These are phyloP conservation scores for Lepilemur ruficaudatus DNA, from an alignment of 2,797 vertebrate species.

Conservation along the genomic window DNA sequence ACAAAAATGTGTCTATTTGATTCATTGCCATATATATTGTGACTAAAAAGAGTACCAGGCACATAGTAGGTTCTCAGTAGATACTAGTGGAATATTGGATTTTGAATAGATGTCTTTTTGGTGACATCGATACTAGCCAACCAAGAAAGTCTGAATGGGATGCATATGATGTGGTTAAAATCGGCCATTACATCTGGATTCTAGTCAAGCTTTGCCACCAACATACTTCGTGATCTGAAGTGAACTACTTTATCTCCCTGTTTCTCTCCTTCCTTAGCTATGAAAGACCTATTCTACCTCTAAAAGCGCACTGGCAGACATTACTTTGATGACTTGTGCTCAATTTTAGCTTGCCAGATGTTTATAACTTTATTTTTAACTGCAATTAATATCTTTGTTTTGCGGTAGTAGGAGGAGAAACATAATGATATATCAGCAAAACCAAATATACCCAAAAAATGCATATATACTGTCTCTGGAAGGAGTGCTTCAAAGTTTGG, in stretches of 20 bases:
- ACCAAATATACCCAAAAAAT: constrained; percentile 4
- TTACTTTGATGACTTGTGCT: background rate
- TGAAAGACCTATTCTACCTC: background rate
- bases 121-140: background rate
- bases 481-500: background rate
- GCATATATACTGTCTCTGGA: background rate
- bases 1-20: background rate
- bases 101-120: background rate
- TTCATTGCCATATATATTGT: background rate
- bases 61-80: background rate
- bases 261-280: background rate
- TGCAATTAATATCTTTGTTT: constrained; percentile 47
- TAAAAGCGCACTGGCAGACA: background rate
- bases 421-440: background rate
- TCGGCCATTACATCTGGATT: background rate
- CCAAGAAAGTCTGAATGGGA: background rate
- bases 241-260: background rate
- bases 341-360: background rate
- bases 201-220: background rate
- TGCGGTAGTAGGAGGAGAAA: background rate
- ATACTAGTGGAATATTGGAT: background rate
- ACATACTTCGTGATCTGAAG: background rate
- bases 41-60: background rate
- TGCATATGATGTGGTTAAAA: background rate
- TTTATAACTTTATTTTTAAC: constrained; percentile 41